These are phyloP conservation scores for Hycleus phaleratus DNA, from an alignment of 1,140 invertebrate genomes.

Conservation along the genomic window DNA sequence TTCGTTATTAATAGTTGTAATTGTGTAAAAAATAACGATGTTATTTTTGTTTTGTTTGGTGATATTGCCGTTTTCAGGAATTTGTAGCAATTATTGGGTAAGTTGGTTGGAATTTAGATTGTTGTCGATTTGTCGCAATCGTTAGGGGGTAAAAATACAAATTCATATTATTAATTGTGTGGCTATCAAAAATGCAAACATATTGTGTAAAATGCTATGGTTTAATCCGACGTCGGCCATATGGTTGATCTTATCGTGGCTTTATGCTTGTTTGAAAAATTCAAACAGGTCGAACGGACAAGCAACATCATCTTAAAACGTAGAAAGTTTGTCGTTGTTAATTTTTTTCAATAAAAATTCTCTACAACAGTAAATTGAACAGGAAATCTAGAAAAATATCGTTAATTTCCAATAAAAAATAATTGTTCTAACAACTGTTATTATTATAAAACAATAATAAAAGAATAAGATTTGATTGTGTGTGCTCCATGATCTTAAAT, in stretches of 20 bases:
- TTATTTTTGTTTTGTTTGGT: slow-evolving; percentile 6
- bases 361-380: too few relatives aligned
- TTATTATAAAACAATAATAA: too few relatives aligned
- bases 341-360: too few relatives aligned
- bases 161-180: background rate
- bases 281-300: background rate
- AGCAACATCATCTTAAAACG: too few relatives aligned
- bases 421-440: too few relatives aligned
- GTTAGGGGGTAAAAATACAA: too few relatives aligned
- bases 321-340: too few relatives aligned
- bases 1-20: slow-evolving; percentile 18
- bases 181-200: slow-evolving; percentile 8
- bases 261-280: slow-evolving; percentile 5
- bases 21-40: background rate
- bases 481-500: too few relatives aligned
- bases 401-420: too few relatives aligned
- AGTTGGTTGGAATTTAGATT: slow-evolving; percentile 20
- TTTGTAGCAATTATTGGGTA: slow-evolving; percentile 16
- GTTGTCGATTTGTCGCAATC: background rate
- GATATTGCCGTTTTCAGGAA: slow-evolving; percentile 22
- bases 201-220: background rate
- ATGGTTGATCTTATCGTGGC: slow-evolving; percentile 9
- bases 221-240: slow-evolving; percentile 9
- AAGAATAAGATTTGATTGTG: too few relatives aligned
- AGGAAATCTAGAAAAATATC: too few relatives aligned